Conservation (phyloP, 1,140 invertebrate species). For the Tetramorium alpestre region DNA sequence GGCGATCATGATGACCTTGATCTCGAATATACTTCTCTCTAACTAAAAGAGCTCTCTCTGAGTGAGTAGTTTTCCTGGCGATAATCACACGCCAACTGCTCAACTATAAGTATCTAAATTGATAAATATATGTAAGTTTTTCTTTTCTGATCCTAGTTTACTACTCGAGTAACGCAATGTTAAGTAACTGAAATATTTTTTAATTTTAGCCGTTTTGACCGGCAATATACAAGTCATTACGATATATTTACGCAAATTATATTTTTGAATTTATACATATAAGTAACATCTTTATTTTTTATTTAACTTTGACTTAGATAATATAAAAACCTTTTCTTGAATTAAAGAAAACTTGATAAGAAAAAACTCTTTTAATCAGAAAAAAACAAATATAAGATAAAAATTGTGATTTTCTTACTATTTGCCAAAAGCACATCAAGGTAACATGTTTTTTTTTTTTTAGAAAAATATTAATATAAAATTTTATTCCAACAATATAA, state of each 20-base stretch:
- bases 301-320: not conserved
- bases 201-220: too few relatives aligned
- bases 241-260: not conserved
- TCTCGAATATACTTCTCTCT: conserved; percentile 64
- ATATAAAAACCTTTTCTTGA: not conserved
- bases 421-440: too few relatives aligned
- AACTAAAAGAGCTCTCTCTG: conserved; percentile 6
- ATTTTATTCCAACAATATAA: too few relatives aligned
- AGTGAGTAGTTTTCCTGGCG: conserved; percentile 53
- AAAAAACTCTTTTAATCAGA: too few relatives aligned
- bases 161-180: not conserved
- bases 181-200: too few relatives aligned
- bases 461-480: too few relatives aligned
- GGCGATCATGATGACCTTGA: conserved; percentile 65
- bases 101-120: conserved; percentile 1
- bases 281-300: too few relatives aligned
- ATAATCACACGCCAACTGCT: conserved; percentile 25
- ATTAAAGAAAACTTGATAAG: too few relatives aligned
- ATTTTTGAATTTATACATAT: not conserved
- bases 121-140: not conserved
- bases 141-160: not conserved
- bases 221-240: not conserved
- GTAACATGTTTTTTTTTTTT: too few relatives aligned
- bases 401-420: too few relatives aligned
- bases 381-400: too few relatives aligned